phyloP scores from a whole-genome alignment of 2,888 invertebrate genomes.

The Achlya flavicornis region DNA sequence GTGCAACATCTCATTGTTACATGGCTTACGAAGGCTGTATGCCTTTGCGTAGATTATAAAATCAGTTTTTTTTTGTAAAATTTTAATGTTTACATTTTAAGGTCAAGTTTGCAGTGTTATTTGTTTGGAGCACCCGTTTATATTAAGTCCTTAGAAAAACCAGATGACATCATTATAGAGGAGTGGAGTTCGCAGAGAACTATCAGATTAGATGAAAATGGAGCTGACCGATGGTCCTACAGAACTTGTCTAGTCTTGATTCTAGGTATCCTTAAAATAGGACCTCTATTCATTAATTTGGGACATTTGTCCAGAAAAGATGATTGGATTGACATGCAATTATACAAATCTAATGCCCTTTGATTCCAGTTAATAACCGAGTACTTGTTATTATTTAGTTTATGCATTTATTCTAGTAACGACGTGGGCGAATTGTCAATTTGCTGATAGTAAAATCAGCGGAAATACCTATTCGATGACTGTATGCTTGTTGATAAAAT shows the following conservation, averaged over 20 bases:
- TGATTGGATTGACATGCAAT: too few relatives aligned
- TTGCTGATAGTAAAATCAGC: conserved; percentile 21
- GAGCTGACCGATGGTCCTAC: too few relatives aligned
- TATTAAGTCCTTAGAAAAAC: background rate
- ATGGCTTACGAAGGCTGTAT: conserved; percentile 33
- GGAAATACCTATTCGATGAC: conserved; percentile 19
- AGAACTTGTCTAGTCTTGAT: too few relatives aligned
- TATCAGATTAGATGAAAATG: too few relatives aligned
- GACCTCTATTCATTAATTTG: too few relatives aligned
- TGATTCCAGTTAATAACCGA: too few relatives aligned
- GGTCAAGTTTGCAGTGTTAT: background rate
- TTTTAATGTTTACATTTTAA: background rate
- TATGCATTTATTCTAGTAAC: conserved; percentile 4
- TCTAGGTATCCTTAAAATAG: too few relatives aligned
- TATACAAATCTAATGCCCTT: too few relatives aligned
- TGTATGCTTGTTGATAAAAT: conserved; percentile 2
- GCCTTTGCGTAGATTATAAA: conserved; percentile 16
- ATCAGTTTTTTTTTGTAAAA: conserved; percentile 12
- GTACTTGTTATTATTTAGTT: background rate
- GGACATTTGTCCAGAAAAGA: too few relatives aligned
- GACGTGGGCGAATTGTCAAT: conserved; percentile 10
- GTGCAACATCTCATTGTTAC: conserved; percentile 40
- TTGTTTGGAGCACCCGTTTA: background rate
- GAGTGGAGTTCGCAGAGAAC: too few relatives aligned
- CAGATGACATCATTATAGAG: too few relatives aligned